phyloP scores from a whole-genome alignment of 2,888 invertebrate species.

The Lottia gigantea region DNA sequence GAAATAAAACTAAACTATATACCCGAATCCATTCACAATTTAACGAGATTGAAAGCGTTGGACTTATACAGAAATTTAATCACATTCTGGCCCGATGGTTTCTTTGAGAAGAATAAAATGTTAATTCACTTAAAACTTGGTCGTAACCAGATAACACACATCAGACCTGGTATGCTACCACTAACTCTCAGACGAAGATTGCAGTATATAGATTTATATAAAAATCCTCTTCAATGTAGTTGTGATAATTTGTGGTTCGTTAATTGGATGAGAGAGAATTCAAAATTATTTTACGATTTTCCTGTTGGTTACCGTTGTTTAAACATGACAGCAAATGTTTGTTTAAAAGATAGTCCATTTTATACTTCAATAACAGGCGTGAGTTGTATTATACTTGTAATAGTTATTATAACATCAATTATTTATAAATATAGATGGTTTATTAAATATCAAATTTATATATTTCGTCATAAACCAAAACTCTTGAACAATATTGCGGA shows the following conservation, averaged over 20 bases:
- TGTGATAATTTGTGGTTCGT: conserved; percentile 68
- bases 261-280: conserved; percentile 25
- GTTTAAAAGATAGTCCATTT: conserved; percentile 1
- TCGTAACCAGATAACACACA: neutral
- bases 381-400: neutral
- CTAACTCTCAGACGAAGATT: conserved; percentile 5
- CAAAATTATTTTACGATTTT: conserved; percentile 1
- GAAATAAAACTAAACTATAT: neutral
- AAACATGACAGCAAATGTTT: neutral
- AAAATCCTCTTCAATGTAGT: conserved; percentile 75
- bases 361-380: neutral
- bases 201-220: conserved; percentile 71
- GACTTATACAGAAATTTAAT: neutral
- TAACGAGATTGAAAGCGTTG: neutral
- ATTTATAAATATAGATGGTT: conserved; percentile 17
- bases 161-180: neutral
- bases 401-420: neutral
- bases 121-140: neutral
- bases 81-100: neutral
- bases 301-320: conserved; percentile 10
- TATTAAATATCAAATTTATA: conserved; percentile 9
- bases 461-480: conserved; percentile 36
- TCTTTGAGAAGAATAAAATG: neutral
- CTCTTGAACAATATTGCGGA: neutral
- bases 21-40: neutral